Percentiles rank a stretch among this genome's conserved stretches.
These are phyloP conservation scores for Siderastrea radians DNA, from an alignment of 92 coral and sea anemone species.

Conservation along the genomic window DNA sequence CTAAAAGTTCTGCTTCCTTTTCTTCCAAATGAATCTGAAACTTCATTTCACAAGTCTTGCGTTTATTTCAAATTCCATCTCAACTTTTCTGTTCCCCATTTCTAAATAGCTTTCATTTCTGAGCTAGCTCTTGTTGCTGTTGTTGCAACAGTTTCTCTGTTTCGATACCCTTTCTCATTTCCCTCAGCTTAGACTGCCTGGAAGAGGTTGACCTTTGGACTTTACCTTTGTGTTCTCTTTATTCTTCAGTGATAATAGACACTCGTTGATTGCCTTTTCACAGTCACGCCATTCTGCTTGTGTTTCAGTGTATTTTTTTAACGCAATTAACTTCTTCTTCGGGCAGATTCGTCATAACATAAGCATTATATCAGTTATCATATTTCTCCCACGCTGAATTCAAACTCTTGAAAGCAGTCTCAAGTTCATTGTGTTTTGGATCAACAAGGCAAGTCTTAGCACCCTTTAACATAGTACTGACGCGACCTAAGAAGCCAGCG, in stretches of 20 bases:
- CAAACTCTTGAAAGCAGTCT: not conserved
- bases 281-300: not conserved
- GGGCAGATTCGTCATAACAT: not conserved
- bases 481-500: no score
- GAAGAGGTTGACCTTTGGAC: not conserved
- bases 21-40: slow-evolving; percentile 24
- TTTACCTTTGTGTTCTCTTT: not conserved
- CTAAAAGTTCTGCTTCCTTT: slow-evolving; percentile 29
- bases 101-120: not conserved
- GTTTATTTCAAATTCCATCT: slow-evolving; percentile 28
- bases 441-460: no score
- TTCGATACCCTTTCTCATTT: slow-evolving; percentile 14
- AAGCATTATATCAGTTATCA: not conserved
- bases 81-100: slow-evolving; percentile 42
- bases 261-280: not conserved
- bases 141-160: not conserved
- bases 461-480: no score
- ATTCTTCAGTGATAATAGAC: no score
- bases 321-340: not conserved
- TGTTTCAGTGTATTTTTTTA: not conserved
- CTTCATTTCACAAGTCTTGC: slow-evolving; percentile 18
- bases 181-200: slow-evolving; percentile 8
- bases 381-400: not conserved
- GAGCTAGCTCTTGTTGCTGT: not conserved
- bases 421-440: no score